These are phyloP conservation scores for Ophioderma brevispina DNA, from an alignment of 35 echinoderm and acorn worm species.

Conservation along the genomic window DNA sequence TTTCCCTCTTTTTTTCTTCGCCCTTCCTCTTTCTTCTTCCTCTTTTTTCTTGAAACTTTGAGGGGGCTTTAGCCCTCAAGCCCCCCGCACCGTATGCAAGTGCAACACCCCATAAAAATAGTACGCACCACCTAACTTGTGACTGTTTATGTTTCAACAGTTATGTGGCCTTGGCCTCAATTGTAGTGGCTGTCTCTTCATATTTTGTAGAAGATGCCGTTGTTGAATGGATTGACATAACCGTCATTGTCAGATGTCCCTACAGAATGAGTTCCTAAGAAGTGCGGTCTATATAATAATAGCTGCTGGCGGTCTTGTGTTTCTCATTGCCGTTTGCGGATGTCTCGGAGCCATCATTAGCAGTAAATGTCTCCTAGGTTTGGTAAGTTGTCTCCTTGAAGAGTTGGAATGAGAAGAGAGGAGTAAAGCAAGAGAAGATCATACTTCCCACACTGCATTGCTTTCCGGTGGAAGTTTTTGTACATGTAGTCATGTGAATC, in stretches of 20 bases:
- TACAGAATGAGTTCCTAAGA: slow-evolving; percentile 28
- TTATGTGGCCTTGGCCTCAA: slow-evolving; percentile 51
- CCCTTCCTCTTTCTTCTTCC: background rate
- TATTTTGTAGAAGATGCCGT: background rate
- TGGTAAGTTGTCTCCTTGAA: slow-evolving; percentile 17
- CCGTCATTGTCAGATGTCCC: background rate
- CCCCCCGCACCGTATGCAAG: too few relatives aligned
- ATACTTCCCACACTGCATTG: too few relatives aligned
- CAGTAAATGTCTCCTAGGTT: slow-evolving; percentile 53
- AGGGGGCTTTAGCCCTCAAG: too few relatives aligned
- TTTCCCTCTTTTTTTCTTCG: background rate
- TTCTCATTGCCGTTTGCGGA: slow-evolving; percentile 41
- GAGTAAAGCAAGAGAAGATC: too few relatives aligned
- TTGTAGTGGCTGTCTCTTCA: slow-evolving; percentile 6
- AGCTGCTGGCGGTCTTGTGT: slow-evolving; percentile 52
- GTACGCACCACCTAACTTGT: background rate
- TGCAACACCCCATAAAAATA: background rate
- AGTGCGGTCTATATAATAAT: slow-evolving; percentile 53
- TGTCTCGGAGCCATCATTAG: slow-evolving; percentile 43
- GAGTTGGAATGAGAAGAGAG: too few relatives aligned
- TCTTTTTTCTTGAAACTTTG: too few relatives aligned
- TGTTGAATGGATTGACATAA: slow-evolving; percentile 39
- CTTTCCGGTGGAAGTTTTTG: too few relatives aligned
- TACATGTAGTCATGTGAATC: too few relatives aligned
- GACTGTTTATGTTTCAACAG: background rate